Conservation (phyloP, 1,140 invertebrate species). For the Nautilus pompilius region DNA sequence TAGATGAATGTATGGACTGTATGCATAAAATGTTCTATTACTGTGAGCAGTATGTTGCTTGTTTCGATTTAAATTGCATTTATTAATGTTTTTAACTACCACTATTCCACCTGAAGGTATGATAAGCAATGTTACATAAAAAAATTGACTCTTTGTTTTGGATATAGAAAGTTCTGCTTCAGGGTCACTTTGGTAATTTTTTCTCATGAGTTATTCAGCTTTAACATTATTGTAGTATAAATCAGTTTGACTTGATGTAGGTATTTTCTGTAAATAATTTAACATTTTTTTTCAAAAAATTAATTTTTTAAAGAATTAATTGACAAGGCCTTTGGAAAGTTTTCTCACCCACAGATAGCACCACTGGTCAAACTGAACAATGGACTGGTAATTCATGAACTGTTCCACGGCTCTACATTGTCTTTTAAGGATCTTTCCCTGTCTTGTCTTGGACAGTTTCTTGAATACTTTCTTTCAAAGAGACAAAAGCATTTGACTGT, state of each 20-base stretch:
- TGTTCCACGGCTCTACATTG: slow-evolving; percentile 58
- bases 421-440: slow-evolving; percentile 60
- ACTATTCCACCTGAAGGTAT: background rate
- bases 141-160: background rate
- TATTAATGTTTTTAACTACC: too few species aligned
- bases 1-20: background rate
- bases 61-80: too few species aligned
- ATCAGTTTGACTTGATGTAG: background rate
- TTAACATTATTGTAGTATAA: background rate
- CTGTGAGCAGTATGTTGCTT: too few species aligned
- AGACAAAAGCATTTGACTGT: slow-evolving; percentile 46
- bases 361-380: slow-evolving; percentile 36
- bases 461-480: slow-evolving; percentile 55
- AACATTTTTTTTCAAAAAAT: background rate
- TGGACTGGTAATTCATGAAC: slow-evolving; percentile 52
- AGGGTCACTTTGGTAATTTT: background rate
- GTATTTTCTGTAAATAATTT: slow-evolving; percentile 3
- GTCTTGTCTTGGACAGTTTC: slow-evolving; percentile 52
- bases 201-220: background rate
- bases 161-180: background rate
- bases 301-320: slow-evolving; percentile 38
- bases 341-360: slow-evolving; percentile 43
- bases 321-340: slow-evolving; percentile 38
- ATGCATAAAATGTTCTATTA: background rate
- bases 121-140: background rate